phyloP scores from a whole-genome alignment of 2,113 vertebrate species.

The Nansenia antarctica region DNA sequence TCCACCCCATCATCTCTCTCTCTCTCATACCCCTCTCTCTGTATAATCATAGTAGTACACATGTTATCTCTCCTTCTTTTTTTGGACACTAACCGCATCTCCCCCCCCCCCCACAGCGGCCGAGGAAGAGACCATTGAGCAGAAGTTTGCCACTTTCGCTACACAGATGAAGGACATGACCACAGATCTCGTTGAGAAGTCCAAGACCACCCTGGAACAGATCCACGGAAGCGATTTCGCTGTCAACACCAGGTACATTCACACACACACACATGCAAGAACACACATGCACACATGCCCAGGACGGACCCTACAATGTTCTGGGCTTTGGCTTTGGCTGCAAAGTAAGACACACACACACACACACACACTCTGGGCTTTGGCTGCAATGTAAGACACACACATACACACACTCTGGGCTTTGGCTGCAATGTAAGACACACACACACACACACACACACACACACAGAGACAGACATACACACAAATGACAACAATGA shows the following conservation, averaged over 20 bases:
- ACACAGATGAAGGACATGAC: conserved; percentile 25
- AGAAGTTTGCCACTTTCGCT: conserved; percentile 30
- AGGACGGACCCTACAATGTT: background rate
- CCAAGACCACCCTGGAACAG: rapidly evolving
- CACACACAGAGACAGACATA: background rate
- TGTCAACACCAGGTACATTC: conserved; percentile 43
- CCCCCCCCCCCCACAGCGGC: conserved; percentile 55
- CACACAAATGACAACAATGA: background rate
- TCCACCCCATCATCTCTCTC: background rate
- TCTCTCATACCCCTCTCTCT: background rate
- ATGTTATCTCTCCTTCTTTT: background rate
- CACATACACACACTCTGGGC: background rate
- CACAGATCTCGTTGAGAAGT: background rate
- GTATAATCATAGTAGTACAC: background rate
- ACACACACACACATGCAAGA: background rate
- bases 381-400: background rate
- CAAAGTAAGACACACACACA: conserved; percentile 20
- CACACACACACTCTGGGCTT: background rate
- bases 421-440: background rate
- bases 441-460: background rate
- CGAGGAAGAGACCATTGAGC: conserved; percentile 30
- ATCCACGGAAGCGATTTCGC: conserved; percentile 38
- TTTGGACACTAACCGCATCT: background rate
- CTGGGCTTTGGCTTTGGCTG: conserved; percentile 34
- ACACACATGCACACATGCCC: background rate